Conservation (phyloP, 2,888 invertebrate species). For the Lamproptera curius region DNA sequence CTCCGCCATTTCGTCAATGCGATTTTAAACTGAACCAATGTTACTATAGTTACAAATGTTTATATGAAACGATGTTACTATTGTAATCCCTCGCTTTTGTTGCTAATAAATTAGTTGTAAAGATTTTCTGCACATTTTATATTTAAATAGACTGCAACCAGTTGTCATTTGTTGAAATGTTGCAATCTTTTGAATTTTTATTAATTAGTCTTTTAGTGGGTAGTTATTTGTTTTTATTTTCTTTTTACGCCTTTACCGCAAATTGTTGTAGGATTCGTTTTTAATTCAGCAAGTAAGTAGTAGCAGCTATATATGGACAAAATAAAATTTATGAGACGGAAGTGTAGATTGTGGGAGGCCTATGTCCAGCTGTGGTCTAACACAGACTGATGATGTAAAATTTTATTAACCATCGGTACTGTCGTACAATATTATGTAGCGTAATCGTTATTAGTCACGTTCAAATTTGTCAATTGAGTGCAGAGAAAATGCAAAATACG, state of each 20-base stretch:
- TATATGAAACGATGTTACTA: background rate
- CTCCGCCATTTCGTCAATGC: slow-evolving; percentile 50
- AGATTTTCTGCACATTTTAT: background rate
- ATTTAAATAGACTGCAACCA: background rate
- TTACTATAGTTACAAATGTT: slow-evolving; percentile 1
- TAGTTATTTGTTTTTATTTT: too few relatives aligned
- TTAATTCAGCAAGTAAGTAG: too few relatives aligned
- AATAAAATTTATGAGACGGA: too few relatives aligned
- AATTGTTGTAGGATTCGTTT: too few relatives aligned
- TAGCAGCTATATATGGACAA: too few relatives aligned
- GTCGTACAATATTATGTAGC: too few relatives aligned
- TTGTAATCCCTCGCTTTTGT: background rate
- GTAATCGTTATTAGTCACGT: background rate
- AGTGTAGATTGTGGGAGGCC: too few relatives aligned
- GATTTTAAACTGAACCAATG: slow-evolving; percentile 45
- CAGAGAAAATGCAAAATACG: background rate
- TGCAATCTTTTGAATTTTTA: background rate
- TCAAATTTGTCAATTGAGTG: background rate
- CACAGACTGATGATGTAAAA: too few relatives aligned
- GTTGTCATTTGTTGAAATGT: background rate
- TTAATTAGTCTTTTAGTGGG: too few relatives aligned
- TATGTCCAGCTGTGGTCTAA: too few relatives aligned
- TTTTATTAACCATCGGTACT: too few relatives aligned
- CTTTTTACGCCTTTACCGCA: too few relatives aligned
- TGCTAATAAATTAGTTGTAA: background rate